Base-by-base conservation (phyloP, 1,140 invertebrate species). In the Ruditapes philippinarum region DNA sequence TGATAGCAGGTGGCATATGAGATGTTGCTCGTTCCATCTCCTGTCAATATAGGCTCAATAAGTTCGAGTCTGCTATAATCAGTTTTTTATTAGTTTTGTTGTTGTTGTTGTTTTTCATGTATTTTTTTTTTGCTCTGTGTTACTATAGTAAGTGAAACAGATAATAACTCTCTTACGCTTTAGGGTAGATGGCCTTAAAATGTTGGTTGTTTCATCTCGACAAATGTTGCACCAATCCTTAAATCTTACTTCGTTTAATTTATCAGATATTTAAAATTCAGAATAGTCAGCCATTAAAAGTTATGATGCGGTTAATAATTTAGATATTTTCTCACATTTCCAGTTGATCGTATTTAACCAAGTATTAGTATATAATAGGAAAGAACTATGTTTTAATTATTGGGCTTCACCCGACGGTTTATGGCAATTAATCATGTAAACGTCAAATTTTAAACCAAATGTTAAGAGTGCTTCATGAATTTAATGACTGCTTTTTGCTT, bases 251-350 rank as follows among this genome's bases (percentile, higher is more conserved):
- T 28, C 1, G n/a, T 62, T n/a, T 62, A 1, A 28, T n/a, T 62
- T 62, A 62, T 62, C 57, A 62, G n/a, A 62, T 62, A 62, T 25
- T 62, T n/a, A 62, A 28, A 19, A 62, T 62, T 62, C 25, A 62
- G 19, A 19, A 62, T 28, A 62, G 5, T 62, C 57, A 62, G 57
- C n/a, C 57, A 62, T 62, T n/a, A 62, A 62, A 62, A 62, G 57
- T 62, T 62, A 62, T 62, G 57, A 62, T n/a, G 57, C 57, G 57
- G 57, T 62, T 62, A 62, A 62, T 62, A 62, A 62, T 62, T 62
- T 62, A 62, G 57, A 62, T 28, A 62, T 62, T 62, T 62, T 62
- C 57, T 62, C 57, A 62, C 57, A 62, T 62, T 62, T 62, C 57
- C 25, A 28, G 57, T n/a, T 25, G 57, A n/a, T 62, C 25, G 57